phyloP scores from a whole-genome alignment of 2,113 vertebrate genomes.

The Saimiri boliviensis region DNA sequence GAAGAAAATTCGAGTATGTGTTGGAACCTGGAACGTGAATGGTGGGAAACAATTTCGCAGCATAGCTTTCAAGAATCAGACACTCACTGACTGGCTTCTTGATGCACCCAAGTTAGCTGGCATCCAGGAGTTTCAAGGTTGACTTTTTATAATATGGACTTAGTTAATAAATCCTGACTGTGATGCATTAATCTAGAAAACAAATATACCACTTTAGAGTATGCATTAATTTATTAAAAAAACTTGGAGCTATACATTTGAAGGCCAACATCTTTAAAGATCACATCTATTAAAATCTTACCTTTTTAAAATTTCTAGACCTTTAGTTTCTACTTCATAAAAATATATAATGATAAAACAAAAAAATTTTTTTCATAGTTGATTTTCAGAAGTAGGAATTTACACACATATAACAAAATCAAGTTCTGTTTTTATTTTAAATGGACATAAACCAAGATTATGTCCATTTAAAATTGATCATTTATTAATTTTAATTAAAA shows the following conservation, averaged over 20 bases:
- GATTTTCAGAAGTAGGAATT: neutral
- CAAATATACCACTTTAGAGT: neutral
- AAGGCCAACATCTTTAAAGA: neutral
- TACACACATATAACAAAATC: neutral
- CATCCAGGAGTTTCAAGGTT: conserved; percentile 95
- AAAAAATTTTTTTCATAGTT: neutral
- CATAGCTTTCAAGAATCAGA: conserved; percentile 98
- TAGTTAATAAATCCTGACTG: neutral
- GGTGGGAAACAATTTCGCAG: conserved; percentile 98
- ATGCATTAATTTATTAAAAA: neutral
- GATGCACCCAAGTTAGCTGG: conserved; percentile 95
- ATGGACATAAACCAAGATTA: neutral
- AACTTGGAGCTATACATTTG: neutral
- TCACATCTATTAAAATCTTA: neutral
- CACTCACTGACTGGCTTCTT: conserved; percentile 97
- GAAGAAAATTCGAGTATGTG: conserved; percentile 92
- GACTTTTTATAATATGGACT: neutral
- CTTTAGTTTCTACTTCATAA: conserved; percentile 13
- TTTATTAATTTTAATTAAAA: too few species aligned
- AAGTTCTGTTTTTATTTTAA: conserved; percentile 5
- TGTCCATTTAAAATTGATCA: too few species aligned
- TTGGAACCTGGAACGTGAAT: conserved; percentile 98
- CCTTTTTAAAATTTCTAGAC: neutral
- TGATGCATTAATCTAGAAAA: neutral
- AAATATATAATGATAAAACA: neutral